A percentile compares a stretch with the other conserved stretches of the same genome.
phyloP scores from a whole-genome alignment of 1,140 invertebrate species.

The Pseudobourletiella spinata region DNA sequence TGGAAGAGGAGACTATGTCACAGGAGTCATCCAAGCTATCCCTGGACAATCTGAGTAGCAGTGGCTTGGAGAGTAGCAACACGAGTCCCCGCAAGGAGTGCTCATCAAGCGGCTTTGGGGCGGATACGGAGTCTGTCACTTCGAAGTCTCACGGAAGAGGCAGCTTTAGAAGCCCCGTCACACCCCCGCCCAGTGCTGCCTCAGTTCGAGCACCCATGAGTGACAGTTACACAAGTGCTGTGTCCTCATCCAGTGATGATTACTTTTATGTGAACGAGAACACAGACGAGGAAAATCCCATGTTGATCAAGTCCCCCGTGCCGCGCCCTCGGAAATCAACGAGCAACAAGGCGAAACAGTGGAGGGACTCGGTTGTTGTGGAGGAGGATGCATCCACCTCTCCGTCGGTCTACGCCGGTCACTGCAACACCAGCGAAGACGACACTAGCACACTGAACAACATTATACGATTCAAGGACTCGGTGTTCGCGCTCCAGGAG shows the following conservation, averaged over 20 bases:
- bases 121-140: constrained; percentile 8
- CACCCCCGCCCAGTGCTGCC: constrained; percentile 24
- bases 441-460: not conserved
- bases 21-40: constrained; percentile 29
- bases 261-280: not conserved
- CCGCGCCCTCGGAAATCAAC: not conserved
- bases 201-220: constrained; percentile 15
- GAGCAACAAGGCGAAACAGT: constrained; percentile 6
- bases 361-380: constrained; percentile 3
- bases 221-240: constrained; percentile 15
- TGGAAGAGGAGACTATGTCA: constrained; percentile 34
- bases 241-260: constrained; percentile 22
- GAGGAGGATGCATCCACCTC: not conserved
- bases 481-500: not conserved
- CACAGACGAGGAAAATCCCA: not conserved
- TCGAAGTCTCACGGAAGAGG: constrained; percentile 11
- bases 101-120: constrained; percentile 7
- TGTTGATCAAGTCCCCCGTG: constrained; percentile 18
- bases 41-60: constrained; percentile 28
- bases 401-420: not conserved
- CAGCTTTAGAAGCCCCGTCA: constrained; percentile 18
- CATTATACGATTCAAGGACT: not conserved
- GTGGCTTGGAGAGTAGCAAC: constrained; percentile 20
- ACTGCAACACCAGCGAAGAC: not conserved
- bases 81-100: constrained; percentile 20